A percentile compares a stretch with the other conserved stretches of the same genome.
phyloP scores from a whole-genome alignment of 2,113 vertebrate genomes.

The Cnemophilus loriae region DNA sequence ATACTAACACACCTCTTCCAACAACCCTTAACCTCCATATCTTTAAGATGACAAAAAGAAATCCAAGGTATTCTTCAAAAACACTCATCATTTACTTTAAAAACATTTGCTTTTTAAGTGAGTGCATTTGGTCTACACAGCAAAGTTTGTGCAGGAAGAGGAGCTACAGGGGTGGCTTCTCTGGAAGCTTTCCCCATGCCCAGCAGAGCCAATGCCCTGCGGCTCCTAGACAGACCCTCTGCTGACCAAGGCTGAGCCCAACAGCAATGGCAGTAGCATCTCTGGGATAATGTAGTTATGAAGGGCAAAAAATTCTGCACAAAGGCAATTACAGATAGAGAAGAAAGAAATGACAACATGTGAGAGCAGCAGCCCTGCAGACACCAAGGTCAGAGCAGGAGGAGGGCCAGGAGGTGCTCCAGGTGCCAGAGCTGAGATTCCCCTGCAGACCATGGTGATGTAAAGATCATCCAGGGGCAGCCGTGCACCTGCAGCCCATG shows the following conservation, averaged over 20 bases:
- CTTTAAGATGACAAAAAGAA: not conserved
- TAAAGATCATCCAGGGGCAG: not conserved
- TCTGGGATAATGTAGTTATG: not conserved
- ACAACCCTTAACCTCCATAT: rapidly evolving
- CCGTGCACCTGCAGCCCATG: not conserved
- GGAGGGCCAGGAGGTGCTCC: not conserved
- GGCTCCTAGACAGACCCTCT: rapidly evolving
- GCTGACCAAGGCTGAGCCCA: not conserved
- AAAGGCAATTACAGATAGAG: not conserved
- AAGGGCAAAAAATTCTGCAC: not conserved
- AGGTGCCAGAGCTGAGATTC: not conserved
- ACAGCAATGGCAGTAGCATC: not conserved
- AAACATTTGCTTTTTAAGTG: not conserved
- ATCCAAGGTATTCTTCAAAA: not conserved
- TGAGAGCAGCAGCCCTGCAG: not conserved
- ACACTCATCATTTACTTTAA: not conserved
- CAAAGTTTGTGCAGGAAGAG: not conserved
- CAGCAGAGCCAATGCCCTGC: rapidly evolving
- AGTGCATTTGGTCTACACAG: not conserved
- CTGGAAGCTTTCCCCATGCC: not conserved
- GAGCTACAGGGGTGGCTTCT: not conserved
- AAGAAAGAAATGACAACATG: not conserved
- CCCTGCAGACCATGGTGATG: too few species aligned
- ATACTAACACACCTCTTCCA: not conserved
- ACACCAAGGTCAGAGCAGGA: not conserved